Evolutionary conservation across 1,140 invertebrate genomes (phyloP), one percentile per base, ranked within the genome.

Genomic region (Thereuonema tuberculata): DNA sequence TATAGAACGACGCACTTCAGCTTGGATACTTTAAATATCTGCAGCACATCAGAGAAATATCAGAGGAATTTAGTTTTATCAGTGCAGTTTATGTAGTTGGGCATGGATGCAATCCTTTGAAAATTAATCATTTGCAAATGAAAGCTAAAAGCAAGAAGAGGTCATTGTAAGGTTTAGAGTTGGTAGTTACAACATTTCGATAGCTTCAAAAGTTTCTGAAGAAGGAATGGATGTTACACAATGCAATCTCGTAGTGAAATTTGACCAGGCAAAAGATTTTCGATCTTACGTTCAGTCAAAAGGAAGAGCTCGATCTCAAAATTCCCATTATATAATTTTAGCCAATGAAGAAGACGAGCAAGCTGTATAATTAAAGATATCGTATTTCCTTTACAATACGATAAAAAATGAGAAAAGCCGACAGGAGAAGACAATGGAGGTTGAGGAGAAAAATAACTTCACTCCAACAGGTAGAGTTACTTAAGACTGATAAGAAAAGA

Each of bases 171-270:
- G 77, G 61, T 86, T 85, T 70, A 72, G 76, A 37, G 71, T 67
- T 25, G 82, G 81, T 15, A 69, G 75, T 28, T 71, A 80, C 0
- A 96, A 96, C 71, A 77, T 91, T 23, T 66, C 95, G 2, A 75
- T 93, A 48, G 81, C 88, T 17, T 93, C 92, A 3, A 81, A 80
- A 67, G 82, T 89, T 0, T 71, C 92, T 23, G 88, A 93, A 74
- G 87, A 91, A 76, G 88, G 89, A 2, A 80, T 90, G 60, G 87
- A 93, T 75, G 77, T 93, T 27, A 84, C 84, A 23, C 79, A 81
- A 48, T 92, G 89, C 71, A 85, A 87, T 67, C 74, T 88, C 43
- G 84, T 92, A 0, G 71, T 89, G 21, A 77, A 82, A 31, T 86
- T 86, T 72, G 85, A 89, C 56, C 64, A 66, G 29, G 70, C 73